Evolutionary conservation across 2,797 vertebrate genomes (phyloP), one percentile per base, ranked within the genome.

Genomic region (Melanotaenia parkinsoni): DNA sequence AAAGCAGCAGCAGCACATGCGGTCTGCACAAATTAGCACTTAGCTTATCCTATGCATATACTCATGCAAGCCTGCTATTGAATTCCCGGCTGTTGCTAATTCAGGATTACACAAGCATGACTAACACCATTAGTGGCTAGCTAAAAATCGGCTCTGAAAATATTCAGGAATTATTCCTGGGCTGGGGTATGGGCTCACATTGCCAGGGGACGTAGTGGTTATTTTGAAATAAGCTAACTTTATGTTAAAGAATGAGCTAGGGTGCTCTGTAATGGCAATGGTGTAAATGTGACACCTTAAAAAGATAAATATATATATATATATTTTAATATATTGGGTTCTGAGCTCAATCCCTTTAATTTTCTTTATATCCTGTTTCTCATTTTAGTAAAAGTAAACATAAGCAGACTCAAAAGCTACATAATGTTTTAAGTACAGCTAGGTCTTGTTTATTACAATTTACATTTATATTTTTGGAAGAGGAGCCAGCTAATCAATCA

Each of bases 51-150:
- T 20, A 73, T 71, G 50, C 70, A 82, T 76, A 84, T 70, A 76
- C 81, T 80, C 60, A 35, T 63, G 70, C 68, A 56, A 68, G 67
- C 63, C 70, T 40, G 60, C 81, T 90, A 85, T 88, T 86, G 79
- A 90, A 85, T 86, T 83, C 70, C 76, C 28, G 58, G 47, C 65
- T 82, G 82, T 80, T 90, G 85, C 82, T 90, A 90, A 93, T 92
- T 92, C 86, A 88, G 88, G 78, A 86, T 91, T 91, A 93, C 84
- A 89, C 87, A 69, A 85, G 88, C 87, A 78, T 91, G 84, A 87
- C 91, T 91, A 91, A 94, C 83, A 76, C 75, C 85, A 90, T 92
- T 90, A 90, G 87, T 53, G 62, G 80, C 86, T 87, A 72, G 86
- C 77, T 78, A 89, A 90, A 90, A 91, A 88, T 67, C 22, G 56